Conservation (phyloP, 30 jellyfish, hydroid and myxozoan species). For the Sanderia malayensis region DNA sequence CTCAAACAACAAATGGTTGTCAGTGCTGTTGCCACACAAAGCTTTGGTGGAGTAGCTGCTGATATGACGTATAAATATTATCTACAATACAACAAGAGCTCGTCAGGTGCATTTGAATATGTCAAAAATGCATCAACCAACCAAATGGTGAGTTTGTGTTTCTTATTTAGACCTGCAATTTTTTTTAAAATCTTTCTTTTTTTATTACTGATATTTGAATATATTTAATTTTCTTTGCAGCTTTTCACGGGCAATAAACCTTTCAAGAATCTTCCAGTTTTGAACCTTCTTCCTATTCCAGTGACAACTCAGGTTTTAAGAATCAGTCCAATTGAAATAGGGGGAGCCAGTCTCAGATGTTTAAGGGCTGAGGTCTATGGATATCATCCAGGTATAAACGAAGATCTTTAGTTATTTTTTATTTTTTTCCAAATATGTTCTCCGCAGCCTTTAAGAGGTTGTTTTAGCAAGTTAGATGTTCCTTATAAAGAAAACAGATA, state of each 20-base stretch:
- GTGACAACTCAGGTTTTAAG: constrained; percentile 30
- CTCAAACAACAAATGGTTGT: constrained; percentile 39
- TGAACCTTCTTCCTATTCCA: constrained; percentile 28
- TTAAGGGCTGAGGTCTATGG: constrained; percentile 48
- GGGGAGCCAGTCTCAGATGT: constrained; percentile 17
- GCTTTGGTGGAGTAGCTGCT: constrained; percentile 14
- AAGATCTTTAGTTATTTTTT: too few relatives aligned
- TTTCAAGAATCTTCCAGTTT: constrained; percentile 23
- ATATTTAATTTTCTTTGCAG: constrained; percentile 21
- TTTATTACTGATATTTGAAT: not conserved
- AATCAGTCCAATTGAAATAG: constrained; percentile 30
- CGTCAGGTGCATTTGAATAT: constrained; percentile 5
- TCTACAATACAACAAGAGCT: constrained; percentile 13
- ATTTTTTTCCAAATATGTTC: not conserved
- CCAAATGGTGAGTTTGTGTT: constrained; percentile 5
- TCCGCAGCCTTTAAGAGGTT: not conserved
- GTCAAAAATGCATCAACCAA: constrained; percentile 12
- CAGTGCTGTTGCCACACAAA: constrained; percentile 45
- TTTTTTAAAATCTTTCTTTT: not conserved
- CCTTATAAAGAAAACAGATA: not conserved
- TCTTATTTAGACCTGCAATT: not conserved
- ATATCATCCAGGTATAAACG: constrained; percentile 57
- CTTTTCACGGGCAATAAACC: constrained; percentile 38
- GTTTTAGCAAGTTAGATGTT: not conserved
- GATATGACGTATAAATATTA: constrained; percentile 26